Evolutionary conservation across 2,888 invertebrate genomes (phyloP).

Genomic region (Torymus aiolomorphi): DNA sequence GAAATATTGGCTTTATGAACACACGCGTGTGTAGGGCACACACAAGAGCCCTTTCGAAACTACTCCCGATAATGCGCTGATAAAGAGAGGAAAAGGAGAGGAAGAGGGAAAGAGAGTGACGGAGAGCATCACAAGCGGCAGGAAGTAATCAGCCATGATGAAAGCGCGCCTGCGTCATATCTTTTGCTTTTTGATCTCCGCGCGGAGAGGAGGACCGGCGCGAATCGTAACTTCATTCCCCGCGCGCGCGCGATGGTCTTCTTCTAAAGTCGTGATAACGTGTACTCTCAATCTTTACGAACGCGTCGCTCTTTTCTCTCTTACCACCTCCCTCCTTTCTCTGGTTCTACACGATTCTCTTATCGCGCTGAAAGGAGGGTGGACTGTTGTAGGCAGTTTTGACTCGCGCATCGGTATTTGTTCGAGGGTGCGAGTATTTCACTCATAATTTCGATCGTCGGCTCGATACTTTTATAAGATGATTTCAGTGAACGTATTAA

Average conservation of each 20-base stretch:
- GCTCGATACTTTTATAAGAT: no score
- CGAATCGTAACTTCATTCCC: conserved; percentile 43
- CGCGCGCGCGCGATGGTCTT: conserved; percentile 11
- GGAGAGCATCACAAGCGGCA: not conserved
- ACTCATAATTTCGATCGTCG: no score
- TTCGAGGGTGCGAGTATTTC: no score
- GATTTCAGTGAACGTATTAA: no score
- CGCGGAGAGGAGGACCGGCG: conserved; percentile 17
- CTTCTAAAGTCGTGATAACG: conserved; percentile 47
- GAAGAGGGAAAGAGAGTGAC: conserved; percentile 4
- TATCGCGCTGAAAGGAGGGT: conserved; percentile 24
- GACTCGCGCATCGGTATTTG: no score
- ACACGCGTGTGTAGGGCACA: not conserved
- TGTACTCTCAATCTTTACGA: conserved; percentile 14
- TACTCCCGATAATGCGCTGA: conserved; percentile 39
- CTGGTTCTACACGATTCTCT: not conserved
- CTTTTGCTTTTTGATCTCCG: conserved; percentile 38
- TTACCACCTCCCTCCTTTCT: not conserved
- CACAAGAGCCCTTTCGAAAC: not conserved
- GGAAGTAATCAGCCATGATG: conserved; percentile 52
- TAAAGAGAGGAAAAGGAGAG: conserved; percentile 5
- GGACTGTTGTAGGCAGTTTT: not conserved
- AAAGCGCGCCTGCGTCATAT: conserved; percentile 41
- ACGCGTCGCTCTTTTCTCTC: not conserved
- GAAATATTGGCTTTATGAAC: not conserved